Conservation (phyloP, 2,797 vertebrate species). For the Halcyon chelicuti region DNA sequence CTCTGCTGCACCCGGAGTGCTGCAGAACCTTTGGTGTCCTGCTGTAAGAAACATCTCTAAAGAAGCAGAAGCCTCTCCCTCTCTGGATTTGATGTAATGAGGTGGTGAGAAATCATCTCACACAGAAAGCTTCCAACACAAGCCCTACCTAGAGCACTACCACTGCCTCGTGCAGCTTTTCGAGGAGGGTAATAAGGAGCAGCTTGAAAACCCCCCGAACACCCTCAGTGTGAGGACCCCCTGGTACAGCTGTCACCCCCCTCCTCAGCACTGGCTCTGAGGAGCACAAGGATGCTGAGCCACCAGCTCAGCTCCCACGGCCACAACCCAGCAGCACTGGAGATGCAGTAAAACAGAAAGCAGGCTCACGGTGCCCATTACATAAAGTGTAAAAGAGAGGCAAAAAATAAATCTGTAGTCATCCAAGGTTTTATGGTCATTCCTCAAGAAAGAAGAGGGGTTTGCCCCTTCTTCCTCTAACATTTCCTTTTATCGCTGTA, state of each 20-base stretch:
- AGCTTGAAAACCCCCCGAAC: background rate
- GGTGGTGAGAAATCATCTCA: background rate
- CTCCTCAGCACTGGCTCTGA: rapidly evolving
- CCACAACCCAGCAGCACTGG: background rate
- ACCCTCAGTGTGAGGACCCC: rapidly evolving
- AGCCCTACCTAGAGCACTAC: background rate
- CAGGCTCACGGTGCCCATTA: too few species aligned
- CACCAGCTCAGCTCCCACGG: background rate
- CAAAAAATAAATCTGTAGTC: background rate
- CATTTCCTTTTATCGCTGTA: background rate
- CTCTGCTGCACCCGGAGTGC: background rate
- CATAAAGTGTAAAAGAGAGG: rapidly evolving
- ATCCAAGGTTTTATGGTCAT: background rate
- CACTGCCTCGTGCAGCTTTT: rapidly evolving
- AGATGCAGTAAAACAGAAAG: background rate
- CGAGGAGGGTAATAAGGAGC: background rate
- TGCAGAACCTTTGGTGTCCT: background rate
- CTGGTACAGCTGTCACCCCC: rapidly evolving
- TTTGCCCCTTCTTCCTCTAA: background rate
- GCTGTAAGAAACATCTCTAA: background rate
- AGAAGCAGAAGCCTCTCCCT: background rate
- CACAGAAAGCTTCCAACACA: background rate
- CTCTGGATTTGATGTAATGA: rapidly evolving
- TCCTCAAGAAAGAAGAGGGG: background rate
- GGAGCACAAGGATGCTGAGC: rapidly evolving